Conservation (phyloP, 2,888 invertebrate species). For the Drymonia ruficornis region DNA sequence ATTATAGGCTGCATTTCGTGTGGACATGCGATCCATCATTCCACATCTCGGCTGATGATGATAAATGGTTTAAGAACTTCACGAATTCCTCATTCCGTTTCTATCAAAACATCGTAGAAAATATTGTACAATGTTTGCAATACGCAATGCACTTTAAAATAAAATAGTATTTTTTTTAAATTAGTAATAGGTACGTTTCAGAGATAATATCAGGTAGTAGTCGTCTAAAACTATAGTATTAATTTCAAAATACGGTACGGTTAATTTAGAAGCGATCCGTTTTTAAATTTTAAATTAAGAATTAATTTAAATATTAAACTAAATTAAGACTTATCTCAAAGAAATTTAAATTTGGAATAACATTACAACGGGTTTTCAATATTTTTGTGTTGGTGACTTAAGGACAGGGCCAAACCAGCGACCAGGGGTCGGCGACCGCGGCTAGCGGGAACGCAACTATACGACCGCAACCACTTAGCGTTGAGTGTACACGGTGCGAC, state of each 20-base stretch:
- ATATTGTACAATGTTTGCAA: neutral
- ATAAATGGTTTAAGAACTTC: neutral
- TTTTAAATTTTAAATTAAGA: too few species aligned
- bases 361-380: conserved; percentile 27
- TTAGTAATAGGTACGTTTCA: too few species aligned
- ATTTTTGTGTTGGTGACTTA: conserved; percentile 47
- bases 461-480: conserved; percentile 44
- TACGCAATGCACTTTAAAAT: neutral
- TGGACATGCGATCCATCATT: conserved; percentile 25
- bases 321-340: too few species aligned
- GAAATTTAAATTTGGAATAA: neutral
- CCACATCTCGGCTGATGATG: neutral
- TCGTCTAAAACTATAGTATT: too few species aligned
- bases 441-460: conserved; percentile 50
- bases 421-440: conserved; percentile 54
- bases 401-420: conserved; percentile 48
- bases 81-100: neutral
- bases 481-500: conserved; percentile 31
- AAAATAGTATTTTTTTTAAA: too few species aligned
- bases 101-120: neutral
- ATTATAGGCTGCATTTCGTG: conserved; percentile 14
- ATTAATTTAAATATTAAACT: too few species aligned
- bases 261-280: too few species aligned
- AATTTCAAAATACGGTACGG: too few species aligned
- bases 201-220: too few species aligned